Conservation (phyloP, 2,888 invertebrate species). For the Fabriciana adippe region DNA sequence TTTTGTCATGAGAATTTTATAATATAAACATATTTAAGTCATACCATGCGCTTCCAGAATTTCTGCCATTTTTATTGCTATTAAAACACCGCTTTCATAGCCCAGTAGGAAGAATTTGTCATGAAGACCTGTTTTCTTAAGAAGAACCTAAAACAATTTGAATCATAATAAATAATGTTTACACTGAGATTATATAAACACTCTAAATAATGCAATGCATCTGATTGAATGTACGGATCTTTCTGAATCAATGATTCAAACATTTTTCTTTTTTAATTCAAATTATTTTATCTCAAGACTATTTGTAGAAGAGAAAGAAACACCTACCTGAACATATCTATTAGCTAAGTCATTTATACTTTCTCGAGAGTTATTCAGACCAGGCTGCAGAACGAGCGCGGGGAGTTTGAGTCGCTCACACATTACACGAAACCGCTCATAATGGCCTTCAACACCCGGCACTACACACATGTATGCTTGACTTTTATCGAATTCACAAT, state of each 20-base stretch:
- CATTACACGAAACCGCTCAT: slow-evolving; percentile 47
- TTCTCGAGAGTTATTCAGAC: slow-evolving; percentile 45
- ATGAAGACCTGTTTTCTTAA: slow-evolving; percentile 45
- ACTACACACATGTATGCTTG: slow-evolving; percentile 52
- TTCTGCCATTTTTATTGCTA: slow-evolving; percentile 58
- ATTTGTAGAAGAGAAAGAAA: background rate
- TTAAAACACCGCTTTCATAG: slow-evolving; percentile 56
- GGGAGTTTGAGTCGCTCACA: slow-evolving; percentile 52
- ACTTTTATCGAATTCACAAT: slow-evolving; percentile 49
- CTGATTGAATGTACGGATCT: too few relatives aligned
- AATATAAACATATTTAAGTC: background rate
- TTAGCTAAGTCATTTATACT: slow-evolving; percentile 48
- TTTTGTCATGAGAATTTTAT: background rate
- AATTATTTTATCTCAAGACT: background rate
- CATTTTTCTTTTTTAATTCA: background rate
- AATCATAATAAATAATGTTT: background rate
- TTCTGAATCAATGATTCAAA: background rate
- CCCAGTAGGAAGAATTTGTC: slow-evolving; percentile 56
- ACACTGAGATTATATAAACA: too few relatives aligned
- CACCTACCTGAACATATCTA: slow-evolving; percentile 47
- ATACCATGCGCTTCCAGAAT: slow-evolving; percentile 60
- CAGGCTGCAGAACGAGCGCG: slow-evolving; percentile 52
- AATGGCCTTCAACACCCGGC: slow-evolving; percentile 58
- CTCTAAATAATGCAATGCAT: too few relatives aligned
- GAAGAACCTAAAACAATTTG: slow-evolving; percentile 45